Conservation (phyloP, 2,113 vertebrate genomes). For the Setophaga coronata region DNA sequence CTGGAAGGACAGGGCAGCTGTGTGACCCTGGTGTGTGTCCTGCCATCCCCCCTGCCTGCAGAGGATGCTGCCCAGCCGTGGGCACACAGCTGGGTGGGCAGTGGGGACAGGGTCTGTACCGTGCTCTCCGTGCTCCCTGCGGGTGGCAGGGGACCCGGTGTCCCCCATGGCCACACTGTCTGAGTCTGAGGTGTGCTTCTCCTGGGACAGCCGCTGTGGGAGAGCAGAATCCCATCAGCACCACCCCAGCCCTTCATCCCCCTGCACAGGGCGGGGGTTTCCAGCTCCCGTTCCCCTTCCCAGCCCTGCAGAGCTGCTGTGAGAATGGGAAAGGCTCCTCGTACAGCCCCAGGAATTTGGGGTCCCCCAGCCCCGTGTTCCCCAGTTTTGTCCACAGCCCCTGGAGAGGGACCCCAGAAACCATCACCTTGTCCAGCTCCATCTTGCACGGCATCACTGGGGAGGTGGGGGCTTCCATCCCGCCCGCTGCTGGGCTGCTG, state of each 20-base stretch:
- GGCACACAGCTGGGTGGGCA: neutral
- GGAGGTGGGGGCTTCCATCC: constrained; percentile 80
- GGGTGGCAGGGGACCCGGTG: constrained; percentile 46
- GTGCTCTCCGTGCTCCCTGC: constrained; percentile 78
- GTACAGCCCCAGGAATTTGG: neutral
- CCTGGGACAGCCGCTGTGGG: constrained; percentile 83
- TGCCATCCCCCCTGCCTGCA: fast-evolving
- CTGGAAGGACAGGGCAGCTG: constrained; percentile 56
- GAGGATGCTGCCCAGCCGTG: neutral
- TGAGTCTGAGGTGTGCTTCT: constrained; percentile 90
- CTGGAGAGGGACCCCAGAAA: neutral
- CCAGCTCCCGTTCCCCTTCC: neutral
- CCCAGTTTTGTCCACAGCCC: fast-evolving
- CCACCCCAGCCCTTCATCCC: neutral
- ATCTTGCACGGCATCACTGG: constrained; percentile 85
- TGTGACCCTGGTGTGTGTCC: fast-evolving
- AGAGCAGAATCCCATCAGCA: neutral
- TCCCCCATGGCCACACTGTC: constrained; percentile 84
- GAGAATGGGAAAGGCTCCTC: neutral
- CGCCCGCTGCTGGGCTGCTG: constrained; percentile 72
- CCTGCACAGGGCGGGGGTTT: neutral
- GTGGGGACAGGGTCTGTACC: constrained; percentile 69
- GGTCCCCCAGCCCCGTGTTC: fast-evolving
- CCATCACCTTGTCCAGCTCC: constrained; percentile 89
- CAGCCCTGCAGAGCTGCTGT: neutral